phyloP scores from a whole-genome alignment of 2,797 vertebrate genomes.

The Limosa lapponica region DNA sequence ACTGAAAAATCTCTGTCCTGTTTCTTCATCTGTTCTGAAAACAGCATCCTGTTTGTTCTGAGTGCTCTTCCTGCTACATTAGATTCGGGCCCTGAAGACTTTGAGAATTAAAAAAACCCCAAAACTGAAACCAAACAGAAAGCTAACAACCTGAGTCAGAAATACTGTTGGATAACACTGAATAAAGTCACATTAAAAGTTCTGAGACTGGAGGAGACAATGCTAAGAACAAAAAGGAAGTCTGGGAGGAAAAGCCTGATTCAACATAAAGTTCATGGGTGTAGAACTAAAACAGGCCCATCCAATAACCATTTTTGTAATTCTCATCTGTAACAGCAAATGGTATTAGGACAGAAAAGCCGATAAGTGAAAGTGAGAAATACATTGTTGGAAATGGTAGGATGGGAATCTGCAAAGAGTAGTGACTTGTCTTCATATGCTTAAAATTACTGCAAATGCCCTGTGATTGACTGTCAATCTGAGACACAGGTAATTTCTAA shows the following conservation, averaged over 20 bases:
- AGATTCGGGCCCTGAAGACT: background rate
- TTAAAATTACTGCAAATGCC: background rate
- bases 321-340: background rate
- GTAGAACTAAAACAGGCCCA: background rate
- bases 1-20: background rate
- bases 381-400: background rate
- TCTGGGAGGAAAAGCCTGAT: background rate
- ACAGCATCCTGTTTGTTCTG: background rate
- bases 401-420: background rate
- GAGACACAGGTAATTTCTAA: background rate
- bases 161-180: background rate
- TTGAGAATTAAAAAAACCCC: background rate
- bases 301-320: background rate
- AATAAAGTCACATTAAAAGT: background rate
- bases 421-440: background rate
- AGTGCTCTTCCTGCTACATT: background rate
- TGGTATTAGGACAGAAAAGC: background rate
- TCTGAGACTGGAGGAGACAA: background rate
- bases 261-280: background rate
- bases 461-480: background rate
- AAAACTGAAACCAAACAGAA: background rate
- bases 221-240: background rate
- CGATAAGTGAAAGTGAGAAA: background rate
- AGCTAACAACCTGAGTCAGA: background rate
- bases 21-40: background rate